A percentile compares a stretch with the other conserved stretches of the same genome.
Conservation (phyloP, 2,113 vertebrate genomes). For the Phoenicopterus ruber region DNA sequence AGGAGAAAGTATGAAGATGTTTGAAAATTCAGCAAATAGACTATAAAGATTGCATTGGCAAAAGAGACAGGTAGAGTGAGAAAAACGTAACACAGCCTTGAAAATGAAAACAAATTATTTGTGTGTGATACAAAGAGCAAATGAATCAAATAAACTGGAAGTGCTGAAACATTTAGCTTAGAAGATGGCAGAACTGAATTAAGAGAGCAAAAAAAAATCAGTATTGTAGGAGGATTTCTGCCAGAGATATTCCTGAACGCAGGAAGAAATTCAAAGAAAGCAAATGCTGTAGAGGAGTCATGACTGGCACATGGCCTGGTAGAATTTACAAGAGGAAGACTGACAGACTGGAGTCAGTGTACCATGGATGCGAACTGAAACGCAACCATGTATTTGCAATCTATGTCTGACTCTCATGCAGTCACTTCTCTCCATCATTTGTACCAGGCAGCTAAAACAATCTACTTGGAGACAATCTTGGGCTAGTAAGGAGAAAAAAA, state of each 20-base stretch:
- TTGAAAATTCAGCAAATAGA: background rate
- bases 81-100: background rate
- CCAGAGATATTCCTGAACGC: background rate
- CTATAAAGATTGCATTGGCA: background rate
- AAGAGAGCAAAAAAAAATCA: background rate
- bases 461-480: background rate
- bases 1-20: background rate
- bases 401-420: background rate
- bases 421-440: background rate
- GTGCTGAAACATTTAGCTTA: background rate
- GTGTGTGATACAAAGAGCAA: background rate
- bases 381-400: background rate
- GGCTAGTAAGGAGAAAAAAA: background rate
- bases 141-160: background rate
- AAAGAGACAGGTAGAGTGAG: background rate
- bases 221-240: background rate
- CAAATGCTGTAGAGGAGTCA: background rate
- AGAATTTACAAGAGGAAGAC: background rate
- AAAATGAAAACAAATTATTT: background rate
- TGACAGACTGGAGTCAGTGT: background rate
- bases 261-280: background rate
- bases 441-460: background rate
- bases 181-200: background rate
- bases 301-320: too few relatives aligned
- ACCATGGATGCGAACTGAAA: background rate